A percentile compares a stretch with the other conserved stretches of the same genome.
phyloP scores from a whole-genome alignment of 2,113 vertebrate genomes.

The Cyphotilapia sp. region DNA sequence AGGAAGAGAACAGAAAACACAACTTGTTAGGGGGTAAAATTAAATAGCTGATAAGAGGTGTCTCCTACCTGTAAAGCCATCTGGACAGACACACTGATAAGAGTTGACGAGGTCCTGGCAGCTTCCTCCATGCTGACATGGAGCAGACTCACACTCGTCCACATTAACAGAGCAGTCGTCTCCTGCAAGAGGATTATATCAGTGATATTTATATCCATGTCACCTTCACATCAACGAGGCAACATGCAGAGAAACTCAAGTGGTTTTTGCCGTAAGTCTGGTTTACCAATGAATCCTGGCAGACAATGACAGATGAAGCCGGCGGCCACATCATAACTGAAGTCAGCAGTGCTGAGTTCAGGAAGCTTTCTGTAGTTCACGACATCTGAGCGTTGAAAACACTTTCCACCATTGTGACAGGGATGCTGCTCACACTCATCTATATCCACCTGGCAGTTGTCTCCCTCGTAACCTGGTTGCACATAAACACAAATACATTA shows the following conservation, averaged over 20 bases:
- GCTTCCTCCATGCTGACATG: constrained; percentile 78
- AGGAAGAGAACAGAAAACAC: not conserved
- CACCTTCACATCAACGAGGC: not conserved
- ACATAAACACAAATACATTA: not conserved
- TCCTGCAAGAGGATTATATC: constrained; percentile 63
- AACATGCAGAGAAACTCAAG: not conserved
- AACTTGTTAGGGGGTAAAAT: not conserved
- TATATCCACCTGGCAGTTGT: constrained; percentile 67
- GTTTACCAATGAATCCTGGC: constrained; percentile 82
- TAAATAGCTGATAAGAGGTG: not conserved
- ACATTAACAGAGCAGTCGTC: constrained; percentile 79
- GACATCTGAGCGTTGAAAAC: constrained; percentile 79
- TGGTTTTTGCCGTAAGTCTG: not conserved
- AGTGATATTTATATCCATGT: not conserved
- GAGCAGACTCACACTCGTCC: constrained; percentile 81
- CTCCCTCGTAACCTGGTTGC: constrained; percentile 60
- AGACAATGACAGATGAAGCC: constrained; percentile 85
- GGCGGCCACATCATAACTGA: constrained; percentile 74
- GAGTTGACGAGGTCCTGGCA: constrained; percentile 79
- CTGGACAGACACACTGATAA: constrained; percentile 79
- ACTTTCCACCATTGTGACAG: constrained; percentile 78
- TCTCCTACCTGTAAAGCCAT: constrained; percentile 82
- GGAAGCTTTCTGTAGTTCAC: constrained; percentile 62
- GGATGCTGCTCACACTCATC: constrained; percentile 80
- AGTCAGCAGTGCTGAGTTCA: constrained; percentile 59